Percentiles rank a stretch among this genome's conserved stretches.
These are phyloP conservation scores for Syngnathus scovelli DNA, from an alignment of 2,113 vertebrate genomes.

Conservation along the genomic window DNA sequence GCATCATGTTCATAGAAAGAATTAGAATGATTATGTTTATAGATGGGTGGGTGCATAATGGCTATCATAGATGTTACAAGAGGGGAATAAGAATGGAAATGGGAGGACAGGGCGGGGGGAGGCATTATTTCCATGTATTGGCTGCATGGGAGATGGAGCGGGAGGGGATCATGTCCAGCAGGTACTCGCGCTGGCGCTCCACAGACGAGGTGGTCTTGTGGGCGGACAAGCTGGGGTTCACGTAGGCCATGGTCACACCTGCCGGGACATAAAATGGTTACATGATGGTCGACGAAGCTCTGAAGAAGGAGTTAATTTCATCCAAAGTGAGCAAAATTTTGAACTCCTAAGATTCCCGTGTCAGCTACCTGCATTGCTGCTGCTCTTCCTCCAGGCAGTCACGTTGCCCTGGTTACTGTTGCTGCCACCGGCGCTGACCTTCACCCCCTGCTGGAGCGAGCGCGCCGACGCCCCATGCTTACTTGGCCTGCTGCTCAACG, in stretches of 20 bases:
- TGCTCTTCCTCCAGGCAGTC: slow-evolving; percentile 86
- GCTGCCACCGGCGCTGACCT: slow-evolving; percentile 70
- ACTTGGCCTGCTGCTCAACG: slow-evolving; percentile 78
- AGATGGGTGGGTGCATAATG: slow-evolving; percentile 29
- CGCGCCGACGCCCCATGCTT: slow-evolving; percentile 81
- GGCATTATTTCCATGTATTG: slow-evolving; percentile 90
- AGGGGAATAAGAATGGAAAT: slow-evolving; percentile 4
- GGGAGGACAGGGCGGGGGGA: slow-evolving; percentile 12
- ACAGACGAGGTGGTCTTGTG: slow-evolving; percentile 85
- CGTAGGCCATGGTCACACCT: slow-evolving; percentile 91
- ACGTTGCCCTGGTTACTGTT: slow-evolving; percentile 69
- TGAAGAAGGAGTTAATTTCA: neutral
- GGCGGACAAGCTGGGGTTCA: slow-evolving; percentile 84
- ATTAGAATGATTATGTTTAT: slow-evolving; percentile 55
- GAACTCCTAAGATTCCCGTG: neutral
- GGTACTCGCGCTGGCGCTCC: slow-evolving; percentile 95
- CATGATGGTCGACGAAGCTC: neutral
- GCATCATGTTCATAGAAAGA: slow-evolving; percentile 40
- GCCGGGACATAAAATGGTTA: slow-evolving; percentile 25
- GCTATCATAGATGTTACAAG: slow-evolving; percentile 61
- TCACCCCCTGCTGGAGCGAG: slow-evolving; percentile 65
- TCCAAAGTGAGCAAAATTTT: neutral
- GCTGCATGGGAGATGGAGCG: slow-evolving; percentile 93
- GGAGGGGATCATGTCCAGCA: slow-evolving; percentile 97
- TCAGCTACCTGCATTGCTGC: slow-evolving; percentile 79